Base-by-base conservation (phyloP, 2,888 invertebrate species). In the Apodemia zela region DNA sequence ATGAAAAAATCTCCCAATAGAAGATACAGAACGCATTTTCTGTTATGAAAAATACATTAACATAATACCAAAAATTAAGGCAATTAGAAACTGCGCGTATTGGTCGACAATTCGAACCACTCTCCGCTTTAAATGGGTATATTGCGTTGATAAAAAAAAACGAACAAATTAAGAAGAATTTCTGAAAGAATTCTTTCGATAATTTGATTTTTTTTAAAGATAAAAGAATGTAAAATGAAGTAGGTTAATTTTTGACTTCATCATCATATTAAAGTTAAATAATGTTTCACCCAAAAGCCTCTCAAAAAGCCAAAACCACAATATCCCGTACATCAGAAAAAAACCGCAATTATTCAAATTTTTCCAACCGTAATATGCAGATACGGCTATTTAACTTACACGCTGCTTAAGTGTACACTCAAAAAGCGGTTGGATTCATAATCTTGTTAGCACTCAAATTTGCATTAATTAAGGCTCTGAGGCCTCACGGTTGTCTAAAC, bases 361-460 rank as follows among this genome's bases (percentile, higher is more conserved):
- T 68, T 69, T 68, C 67, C 73, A 69, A 70, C 72, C 74, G 71
- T 72, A 72, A 73, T 72, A 73, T 75, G 73, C 74, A 75, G 76
- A 78, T 76, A 76, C 77, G 72, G 75, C 78, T 79, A 82, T 80
- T 85, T 81, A 80, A 80, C 73, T 78, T 73, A 73, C 74, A 72
- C 77, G 72, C 73, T 74, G 70, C 77, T 81, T 82, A 84, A 83
- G 77, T 79, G 79, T 80, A 73, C 77, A 76, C 77, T 87, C 87
- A 89, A 89, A 90, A 89, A 87, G 87, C 84, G 80, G 79, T 77
- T 75, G 80, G 84, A 84, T 87, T 89, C 90, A 91, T 91, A 91
- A 91, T 91, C 91, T 91, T 90, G 90, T 91, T 91, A 91, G 90
- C 90, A 84, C 91, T 87, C 86, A 90, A 91, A 91, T 91, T 91